These are phyloP conservation scores for Hycleus cichorii DNA, from an alignment of 1,140 invertebrate species.

Conservation along the genomic window DNA sequence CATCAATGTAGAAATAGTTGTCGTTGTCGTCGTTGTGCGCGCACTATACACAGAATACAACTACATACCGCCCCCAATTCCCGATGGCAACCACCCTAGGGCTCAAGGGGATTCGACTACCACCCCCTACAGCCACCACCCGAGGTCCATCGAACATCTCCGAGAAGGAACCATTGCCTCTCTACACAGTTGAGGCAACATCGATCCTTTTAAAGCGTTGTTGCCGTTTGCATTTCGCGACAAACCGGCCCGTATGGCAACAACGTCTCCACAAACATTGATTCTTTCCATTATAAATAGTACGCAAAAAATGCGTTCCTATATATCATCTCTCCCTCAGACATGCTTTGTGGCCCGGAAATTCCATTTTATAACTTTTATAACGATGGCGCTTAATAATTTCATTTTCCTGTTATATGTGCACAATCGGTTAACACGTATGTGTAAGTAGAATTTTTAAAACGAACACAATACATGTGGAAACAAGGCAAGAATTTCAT, in stretches of 20 bases:
- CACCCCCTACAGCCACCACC: conserved; percentile 5
- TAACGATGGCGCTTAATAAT: conserved; percentile 35
- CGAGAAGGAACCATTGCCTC: conserved; percentile 29
- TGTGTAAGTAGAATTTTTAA: conserved; percentile 8
- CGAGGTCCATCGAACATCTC: conserved; percentile 27
- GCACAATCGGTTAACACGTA: conserved; percentile 8
- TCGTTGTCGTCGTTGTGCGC: too few relatives aligned
- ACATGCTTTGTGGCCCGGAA: conserved; percentile 40
- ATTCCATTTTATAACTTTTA: conserved; percentile 43
- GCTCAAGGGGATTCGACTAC: conserved; percentile 15
- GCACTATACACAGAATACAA: too few relatives aligned
- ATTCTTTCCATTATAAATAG: conserved; percentile 41
- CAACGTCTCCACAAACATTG: conserved; percentile 35
- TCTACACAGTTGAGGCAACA: conserved; percentile 17
- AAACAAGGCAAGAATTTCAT: too few relatives aligned
- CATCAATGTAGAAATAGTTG: too few relatives aligned
- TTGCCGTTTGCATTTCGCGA: conserved; percentile 26
- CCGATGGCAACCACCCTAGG: conserved; percentile 7
- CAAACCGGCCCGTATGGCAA: conserved; percentile 24
- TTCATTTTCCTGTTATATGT: conserved; percentile 24
- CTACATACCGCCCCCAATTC: not conserved
- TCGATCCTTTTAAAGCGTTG: conserved; percentile 21
- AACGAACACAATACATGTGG: conserved; percentile 13
- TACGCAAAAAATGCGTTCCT: conserved; percentile 40
- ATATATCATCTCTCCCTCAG: conserved; percentile 38